Base-by-base conservation (phyloP, 2,888 invertebrate species). In the Cephus nigrinus region DNA sequence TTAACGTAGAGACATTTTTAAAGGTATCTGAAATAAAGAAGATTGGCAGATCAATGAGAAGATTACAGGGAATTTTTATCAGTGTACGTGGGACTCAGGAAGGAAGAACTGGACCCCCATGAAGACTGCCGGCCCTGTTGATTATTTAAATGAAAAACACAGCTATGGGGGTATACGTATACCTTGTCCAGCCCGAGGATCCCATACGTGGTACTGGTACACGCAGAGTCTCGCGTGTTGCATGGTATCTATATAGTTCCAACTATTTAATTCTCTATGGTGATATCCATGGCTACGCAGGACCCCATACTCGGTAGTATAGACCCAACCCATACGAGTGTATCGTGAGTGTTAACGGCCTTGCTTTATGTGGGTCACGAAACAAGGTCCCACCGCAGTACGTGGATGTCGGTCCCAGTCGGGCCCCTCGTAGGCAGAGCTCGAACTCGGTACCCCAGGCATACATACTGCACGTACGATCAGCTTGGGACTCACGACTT, bases 281-380 rank as follows among this genome's bases (percentile, higher is more conserved):
- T 75, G 79, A 36, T 32, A 31, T 15, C n/a, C 32, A 78, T 74
- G 76, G 74, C 75, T 55, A 82, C 80, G 80, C 78, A 81, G 82
- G 81, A 79, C 81, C 79, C 80, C 80, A 80, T 82, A 81, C 81
- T 76, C 69, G 78, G 76, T 79, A 77, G 80, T 81, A 81, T 81
- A 74, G 83, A 82, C 83, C 83, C 84, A 83, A 85, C 85, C 85
- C 83, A 86, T 86, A 87, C 89, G 84, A 80, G 82, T 82, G 85
- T 82, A 84, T 81, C 83, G 85, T 84, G 85, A 89, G 89, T 91
- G 89, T 91, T 90, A 90, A 90, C 90, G 90, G 91, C 91, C 91
- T 91, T 91, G 91, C 90, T 90, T 87, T 87, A 91, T 90, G 90
- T 91, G 86, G 91, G 91, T 91, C 91, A 91, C 87, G 90, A 90